These are phyloP conservation scores for Prunella fulvescens DNA, from an alignment of 2,113 vertebrate genomes.

Conservation along the genomic window DNA sequence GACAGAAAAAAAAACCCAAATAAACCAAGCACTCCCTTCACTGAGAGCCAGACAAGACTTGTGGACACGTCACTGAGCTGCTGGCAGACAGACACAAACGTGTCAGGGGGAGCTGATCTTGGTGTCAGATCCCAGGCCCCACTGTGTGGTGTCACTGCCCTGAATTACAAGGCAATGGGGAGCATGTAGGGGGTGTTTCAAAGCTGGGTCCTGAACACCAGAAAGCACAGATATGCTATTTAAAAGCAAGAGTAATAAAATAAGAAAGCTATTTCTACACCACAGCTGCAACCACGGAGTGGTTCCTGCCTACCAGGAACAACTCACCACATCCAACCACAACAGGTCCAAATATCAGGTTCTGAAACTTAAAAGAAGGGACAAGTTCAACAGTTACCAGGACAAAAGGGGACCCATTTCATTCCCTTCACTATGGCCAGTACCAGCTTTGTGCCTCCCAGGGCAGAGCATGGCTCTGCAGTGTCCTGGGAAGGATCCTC, in stretches of 20 bases:
- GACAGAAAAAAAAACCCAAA: not conserved
- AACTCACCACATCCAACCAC: not conserved
- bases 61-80: not conserved
- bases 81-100: not conserved
- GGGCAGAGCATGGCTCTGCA: not conserved
- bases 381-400: not conserved
- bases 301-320: not conserved
- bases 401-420: not conserved
- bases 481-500: not conserved
- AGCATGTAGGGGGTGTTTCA: not conserved
- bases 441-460: not conserved
- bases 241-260: not conserved
- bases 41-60: not conserved
- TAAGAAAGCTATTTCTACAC: not conserved
- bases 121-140: not conserved
- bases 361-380: not conserved
- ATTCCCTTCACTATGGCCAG: not conserved
- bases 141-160: not conserved
- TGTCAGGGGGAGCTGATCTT: not conserved
- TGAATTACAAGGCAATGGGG: not conserved
- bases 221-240: not conserved
- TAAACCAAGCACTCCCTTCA: not conserved
- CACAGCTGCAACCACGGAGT: accelerated
- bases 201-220: not conserved
- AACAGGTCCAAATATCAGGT: not conserved